These are phyloP conservation scores for Drusus annulatus DNA, from an alignment of 1,140 invertebrate genomes.

Conservation along the genomic window DNA sequence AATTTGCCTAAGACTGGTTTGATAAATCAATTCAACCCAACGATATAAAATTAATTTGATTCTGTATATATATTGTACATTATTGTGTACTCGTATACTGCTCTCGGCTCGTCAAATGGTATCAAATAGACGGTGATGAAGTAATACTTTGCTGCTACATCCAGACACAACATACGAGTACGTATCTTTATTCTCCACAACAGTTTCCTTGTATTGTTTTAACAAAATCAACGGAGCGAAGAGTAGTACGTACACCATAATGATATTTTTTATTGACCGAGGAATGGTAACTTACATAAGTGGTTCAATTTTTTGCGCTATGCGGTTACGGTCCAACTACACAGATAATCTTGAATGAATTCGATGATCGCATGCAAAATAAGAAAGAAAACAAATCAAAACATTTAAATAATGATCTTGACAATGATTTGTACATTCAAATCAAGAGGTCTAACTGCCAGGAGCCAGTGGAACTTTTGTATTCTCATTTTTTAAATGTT, in stretches of 20 bases:
- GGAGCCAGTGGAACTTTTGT: no score
- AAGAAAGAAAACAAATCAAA: background rate
- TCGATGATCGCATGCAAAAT: background rate
- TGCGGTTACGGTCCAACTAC: background rate
- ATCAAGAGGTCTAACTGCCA: background rate
- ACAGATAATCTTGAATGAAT: background rate
- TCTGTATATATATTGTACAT: no score
- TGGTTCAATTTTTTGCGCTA: background rate
- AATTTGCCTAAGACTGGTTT: no score
- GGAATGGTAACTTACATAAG: slow-evolving; percentile 22
- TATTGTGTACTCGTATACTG: no score
- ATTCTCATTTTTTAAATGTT: no score
- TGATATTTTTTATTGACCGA: slow-evolving; percentile 26
- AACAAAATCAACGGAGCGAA: background rate
- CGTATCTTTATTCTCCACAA: no score
- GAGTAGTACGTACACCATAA: slow-evolving; percentile 4
- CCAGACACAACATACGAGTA: no score
- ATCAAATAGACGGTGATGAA: no score
- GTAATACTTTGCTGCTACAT: no score
- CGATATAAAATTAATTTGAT: no score
- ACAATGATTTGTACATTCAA: background rate
- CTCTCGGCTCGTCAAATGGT: no score
- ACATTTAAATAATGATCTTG: background rate
- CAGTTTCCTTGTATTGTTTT: background rate
- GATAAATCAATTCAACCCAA: no score